Percentiles rank a stretch among this genome's conserved stretches.
Conservation (phyloP, 1,140 invertebrate genomes). For the Listronotus bonariensis region DNA sequence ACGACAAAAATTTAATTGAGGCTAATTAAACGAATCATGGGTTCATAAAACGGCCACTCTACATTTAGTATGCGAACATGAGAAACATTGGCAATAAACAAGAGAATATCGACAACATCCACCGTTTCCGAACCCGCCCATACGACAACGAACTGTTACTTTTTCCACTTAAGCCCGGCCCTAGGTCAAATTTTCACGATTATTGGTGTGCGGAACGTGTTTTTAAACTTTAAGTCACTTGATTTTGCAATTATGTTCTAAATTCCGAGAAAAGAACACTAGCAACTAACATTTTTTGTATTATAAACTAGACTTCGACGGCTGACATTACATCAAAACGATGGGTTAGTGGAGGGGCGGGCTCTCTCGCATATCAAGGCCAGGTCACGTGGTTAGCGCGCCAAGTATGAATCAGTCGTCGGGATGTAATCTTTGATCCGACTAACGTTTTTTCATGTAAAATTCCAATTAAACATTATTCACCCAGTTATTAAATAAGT, state of each 20-base stretch:
- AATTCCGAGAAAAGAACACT: constrained; percentile 12
- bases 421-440: neutral
- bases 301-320: constrained; percentile 38
- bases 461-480: no score
- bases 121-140: constrained; percentile 42
- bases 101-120: constrained; percentile 37
- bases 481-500: no score
- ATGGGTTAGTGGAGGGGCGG: constrained; percentile 15
- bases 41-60: constrained; percentile 28
- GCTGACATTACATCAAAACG: constrained; percentile 21
- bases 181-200: constrained; percentile 27
- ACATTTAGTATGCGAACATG: constrained; percentile 2
- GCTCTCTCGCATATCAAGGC: constrained; percentile 38
- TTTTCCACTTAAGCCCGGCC: constrained; percentile 20
- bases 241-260: constrained; percentile 9
- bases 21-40: constrained; percentile 40
- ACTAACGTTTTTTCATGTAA: no score
- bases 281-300: constrained; percentile 47
- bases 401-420: constrained; percentile 43
- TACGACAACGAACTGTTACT: constrained; percentile 37
- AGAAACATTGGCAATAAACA: constrained; percentile 41
- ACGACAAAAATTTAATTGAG: constrained; percentile 38
- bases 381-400: constrained; percentile 44
- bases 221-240: constrained; percentile 25
- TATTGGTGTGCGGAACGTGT: constrained; percentile 14